Conservation (phyloP, 2,113 vertebrate species). For the Oncorhynchus nerka region DNA sequence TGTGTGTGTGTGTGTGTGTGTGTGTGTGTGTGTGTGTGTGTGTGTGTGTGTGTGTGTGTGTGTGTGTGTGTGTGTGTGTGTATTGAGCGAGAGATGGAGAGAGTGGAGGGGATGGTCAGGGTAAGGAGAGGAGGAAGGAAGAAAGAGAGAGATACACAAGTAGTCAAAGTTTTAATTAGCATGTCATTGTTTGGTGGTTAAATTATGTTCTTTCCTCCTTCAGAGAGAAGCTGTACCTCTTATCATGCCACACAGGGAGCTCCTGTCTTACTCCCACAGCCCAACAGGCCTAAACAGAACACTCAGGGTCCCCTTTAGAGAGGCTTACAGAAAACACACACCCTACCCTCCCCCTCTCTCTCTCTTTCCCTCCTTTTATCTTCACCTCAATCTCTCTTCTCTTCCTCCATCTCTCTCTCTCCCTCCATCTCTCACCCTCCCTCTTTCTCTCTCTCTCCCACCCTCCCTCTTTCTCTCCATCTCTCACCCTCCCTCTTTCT, state of each 20-base stretch:
- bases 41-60: not conserved
- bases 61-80: not conserved
- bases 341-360: not conserved
- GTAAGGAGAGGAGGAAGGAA: not conserved
- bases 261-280: conserved; percentile 27
- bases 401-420: no score
- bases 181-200: conserved; percentile 49
- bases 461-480: no score
- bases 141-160: conserved; percentile 46
- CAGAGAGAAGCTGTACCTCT: conserved; percentile 37
- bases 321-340: not conserved
- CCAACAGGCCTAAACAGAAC: conserved; percentile 52
- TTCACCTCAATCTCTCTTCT: no score
- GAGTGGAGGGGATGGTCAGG: no score
- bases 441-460: no score
- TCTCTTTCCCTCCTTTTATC: not conserved
- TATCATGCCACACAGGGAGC: not conserved
- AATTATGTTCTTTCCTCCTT: conserved; percentile 59
- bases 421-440: no score
- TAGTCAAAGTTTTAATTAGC: conserved; percentile 64
- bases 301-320: conserved; percentile 41
- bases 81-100: no score
- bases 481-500: fast-evolving
- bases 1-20: not conserved
- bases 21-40: not conserved